Conservation (phyloP, 2,797 vertebrate genomes). For the Microctenopoma lineatum region DNA sequence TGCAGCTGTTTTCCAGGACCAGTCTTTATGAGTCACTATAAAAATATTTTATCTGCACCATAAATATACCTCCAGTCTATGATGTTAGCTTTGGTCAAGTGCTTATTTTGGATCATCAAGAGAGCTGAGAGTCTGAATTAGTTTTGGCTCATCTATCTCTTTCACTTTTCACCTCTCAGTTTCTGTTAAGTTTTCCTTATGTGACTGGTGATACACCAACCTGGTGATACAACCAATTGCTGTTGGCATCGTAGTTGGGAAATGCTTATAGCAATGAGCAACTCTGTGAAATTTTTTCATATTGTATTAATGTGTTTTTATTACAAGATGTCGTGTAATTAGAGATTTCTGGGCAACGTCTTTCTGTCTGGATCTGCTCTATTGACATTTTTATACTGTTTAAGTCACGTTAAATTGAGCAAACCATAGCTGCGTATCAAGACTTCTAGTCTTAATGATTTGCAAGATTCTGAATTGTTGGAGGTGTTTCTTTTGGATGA, state of each 20-base stretch:
- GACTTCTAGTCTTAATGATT: conserved; percentile 25
- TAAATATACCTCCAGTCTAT: conserved; percentile 70
- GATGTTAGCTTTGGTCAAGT: conserved; percentile 80
- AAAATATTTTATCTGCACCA: conserved; percentile 80
- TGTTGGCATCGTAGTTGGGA: conserved; percentile 34
- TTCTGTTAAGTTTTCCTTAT: conserved; percentile 34
- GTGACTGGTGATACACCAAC: conserved; percentile 12
- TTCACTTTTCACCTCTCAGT: conserved; percentile 61
- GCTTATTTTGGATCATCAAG: conserved; percentile 75
- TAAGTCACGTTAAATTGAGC: conserved; percentile 36
- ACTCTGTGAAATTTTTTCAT: conserved; percentile 9
- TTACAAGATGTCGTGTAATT: conserved; percentile 9
- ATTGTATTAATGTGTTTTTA: conserved; percentile 8
- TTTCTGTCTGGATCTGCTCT: conserved; percentile 15
- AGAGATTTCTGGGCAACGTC: conserved; percentile 28
- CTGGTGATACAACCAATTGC: conserved; percentile 34
- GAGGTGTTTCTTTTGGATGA: conserved; percentile 33
- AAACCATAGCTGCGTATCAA: conserved; percentile 47
- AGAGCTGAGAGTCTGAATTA: conserved; percentile 55
- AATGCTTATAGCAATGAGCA: conserved; percentile 37
- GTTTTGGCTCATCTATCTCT: conserved; percentile 71
- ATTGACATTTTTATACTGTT: not conserved
- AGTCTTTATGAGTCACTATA: conserved; percentile 77
- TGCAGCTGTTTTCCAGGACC: conserved; percentile 76
- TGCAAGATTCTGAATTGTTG: conserved; percentile 23